Conservation (phyloP, 1,140 invertebrate genomes). For the Cheumatopsyche charites region DNA sequence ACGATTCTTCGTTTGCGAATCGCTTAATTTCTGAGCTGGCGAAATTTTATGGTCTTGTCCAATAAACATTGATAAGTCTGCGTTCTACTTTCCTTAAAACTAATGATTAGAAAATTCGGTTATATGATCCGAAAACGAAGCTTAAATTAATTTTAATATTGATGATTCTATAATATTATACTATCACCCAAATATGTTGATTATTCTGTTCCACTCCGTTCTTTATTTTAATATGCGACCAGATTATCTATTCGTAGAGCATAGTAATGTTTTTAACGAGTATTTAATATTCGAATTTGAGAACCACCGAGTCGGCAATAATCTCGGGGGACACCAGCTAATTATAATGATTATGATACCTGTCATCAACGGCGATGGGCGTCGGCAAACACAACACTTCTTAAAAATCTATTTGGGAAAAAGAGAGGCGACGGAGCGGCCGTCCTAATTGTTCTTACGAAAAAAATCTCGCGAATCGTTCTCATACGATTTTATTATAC, state of each 20-base stretch:
- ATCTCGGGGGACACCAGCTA: constrained; percentile 44
- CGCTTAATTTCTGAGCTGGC: too few species aligned
- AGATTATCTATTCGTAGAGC: constrained; percentile 10
- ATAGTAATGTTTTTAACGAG: constrained; percentile 22
- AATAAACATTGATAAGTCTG: too few species aligned
- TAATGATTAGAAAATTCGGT: too few species aligned
- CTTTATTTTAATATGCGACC: neutral
- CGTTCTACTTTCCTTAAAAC: too few species aligned
- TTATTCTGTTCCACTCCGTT: too few species aligned
- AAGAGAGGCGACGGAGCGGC: too few species aligned
- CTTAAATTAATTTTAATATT: too few species aligned
- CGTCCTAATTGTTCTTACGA: constrained; percentile 19
- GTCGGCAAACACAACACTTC: constrained; percentile 14
- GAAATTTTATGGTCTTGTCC: too few species aligned
- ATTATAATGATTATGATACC: constrained; percentile 48
- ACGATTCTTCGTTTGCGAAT: too few species aligned
- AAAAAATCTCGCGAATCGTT: constrained; percentile 19
- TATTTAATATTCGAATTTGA: constrained; percentile 33
- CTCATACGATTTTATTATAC: neutral
- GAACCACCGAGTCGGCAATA: constrained; percentile 36
- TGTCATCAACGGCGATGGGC: constrained; percentile 40
- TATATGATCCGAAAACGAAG: too few species aligned
- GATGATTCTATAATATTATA: too few species aligned
- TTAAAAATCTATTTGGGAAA: constrained; percentile 39
- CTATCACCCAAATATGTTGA: too few species aligned